Evolutionary conservation across 2,797 vertebrate genomes (phyloP).

Genomic region (Mergus octosetaceus): DNA sequence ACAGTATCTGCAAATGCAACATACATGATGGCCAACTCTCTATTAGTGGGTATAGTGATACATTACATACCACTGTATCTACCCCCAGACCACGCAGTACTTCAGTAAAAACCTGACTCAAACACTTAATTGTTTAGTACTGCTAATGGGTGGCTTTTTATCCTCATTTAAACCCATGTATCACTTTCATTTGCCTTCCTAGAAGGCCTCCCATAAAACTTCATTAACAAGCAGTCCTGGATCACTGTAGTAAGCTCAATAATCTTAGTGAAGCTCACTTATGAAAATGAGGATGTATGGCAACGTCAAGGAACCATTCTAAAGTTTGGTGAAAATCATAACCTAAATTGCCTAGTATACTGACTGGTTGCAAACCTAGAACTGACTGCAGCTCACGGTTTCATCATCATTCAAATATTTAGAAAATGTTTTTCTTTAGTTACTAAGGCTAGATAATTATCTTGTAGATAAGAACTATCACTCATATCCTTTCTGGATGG

Average conservation of each 20-base stretch:
- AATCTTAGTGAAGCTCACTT: neutral
- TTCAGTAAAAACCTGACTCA: neutral
- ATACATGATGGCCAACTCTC: neutral
- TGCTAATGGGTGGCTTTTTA: neutral
- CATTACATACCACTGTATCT: neutral
- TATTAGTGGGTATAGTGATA: neutral
- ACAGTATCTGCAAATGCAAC: neutral
- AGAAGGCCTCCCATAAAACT: neutral
- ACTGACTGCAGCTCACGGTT: neutral
- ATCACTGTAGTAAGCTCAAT: neutral
- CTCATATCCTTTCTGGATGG: neutral
- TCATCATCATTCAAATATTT: neutral
- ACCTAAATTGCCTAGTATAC: neutral
- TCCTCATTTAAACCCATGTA: neutral
- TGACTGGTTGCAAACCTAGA: neutral
- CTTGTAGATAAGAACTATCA: neutral
- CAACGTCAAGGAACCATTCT: neutral
- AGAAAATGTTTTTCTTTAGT: neutral
- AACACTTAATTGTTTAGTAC: neutral
- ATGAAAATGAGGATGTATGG: neutral
- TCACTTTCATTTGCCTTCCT: neutral
- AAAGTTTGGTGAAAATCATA: neutral
- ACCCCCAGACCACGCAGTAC: neutral
- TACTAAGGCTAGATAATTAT: neutral
- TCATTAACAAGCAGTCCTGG: neutral